Conservation (phyloP, 2,113 vertebrate species). For the Cheilinus undulatus region DNA sequence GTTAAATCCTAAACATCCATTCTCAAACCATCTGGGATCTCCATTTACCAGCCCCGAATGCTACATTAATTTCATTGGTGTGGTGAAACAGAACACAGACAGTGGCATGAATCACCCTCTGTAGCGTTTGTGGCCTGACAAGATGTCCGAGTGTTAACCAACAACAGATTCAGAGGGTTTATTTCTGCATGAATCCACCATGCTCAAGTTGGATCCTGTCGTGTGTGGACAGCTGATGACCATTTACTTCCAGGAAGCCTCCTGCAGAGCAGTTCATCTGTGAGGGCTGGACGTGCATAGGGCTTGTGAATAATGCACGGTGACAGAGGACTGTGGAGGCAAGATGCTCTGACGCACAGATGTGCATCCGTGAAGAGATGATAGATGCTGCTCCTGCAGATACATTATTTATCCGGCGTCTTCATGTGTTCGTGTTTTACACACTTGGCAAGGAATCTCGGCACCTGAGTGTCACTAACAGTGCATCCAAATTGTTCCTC, state of each 20-base stretch:
- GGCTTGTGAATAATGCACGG: constrained; percentile 67
- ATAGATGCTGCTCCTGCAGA: constrained; percentile 23
- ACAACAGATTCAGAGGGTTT: constrained; percentile 21
- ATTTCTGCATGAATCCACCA: constrained; percentile 26
- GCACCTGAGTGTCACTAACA: constrained; percentile 6
- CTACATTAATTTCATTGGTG: constrained; percentile 44
- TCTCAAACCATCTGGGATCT: constrained; percentile 60
- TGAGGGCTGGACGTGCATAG: constrained; percentile 39
- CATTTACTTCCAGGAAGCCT: constrained; percentile 51
- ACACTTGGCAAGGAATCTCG: constrained; percentile 50
- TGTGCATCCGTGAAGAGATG: constrained; percentile 44
- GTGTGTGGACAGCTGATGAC: constrained; percentile 55
- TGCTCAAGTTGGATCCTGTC: constrained; percentile 23
- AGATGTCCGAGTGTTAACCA: constrained; percentile 37
- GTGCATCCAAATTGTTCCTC: constrained; percentile 14
- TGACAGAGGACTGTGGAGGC: constrained; percentile 56
- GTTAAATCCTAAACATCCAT: constrained; percentile 53
- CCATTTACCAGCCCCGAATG: constrained; percentile 22
- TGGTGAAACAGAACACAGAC: constrained; percentile 35
- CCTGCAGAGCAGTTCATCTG: constrained; percentile 58
- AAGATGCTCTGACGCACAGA: constrained; percentile 49
- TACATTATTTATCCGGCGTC: constrained; percentile 59
- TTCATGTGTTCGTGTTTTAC: constrained; percentile 55
- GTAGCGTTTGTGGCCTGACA: constrained; percentile 14
- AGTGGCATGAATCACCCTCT: constrained; percentile 12